Conservation (phyloP, 2,113 vertebrate genomes). For the Carassius carassius region DNA sequence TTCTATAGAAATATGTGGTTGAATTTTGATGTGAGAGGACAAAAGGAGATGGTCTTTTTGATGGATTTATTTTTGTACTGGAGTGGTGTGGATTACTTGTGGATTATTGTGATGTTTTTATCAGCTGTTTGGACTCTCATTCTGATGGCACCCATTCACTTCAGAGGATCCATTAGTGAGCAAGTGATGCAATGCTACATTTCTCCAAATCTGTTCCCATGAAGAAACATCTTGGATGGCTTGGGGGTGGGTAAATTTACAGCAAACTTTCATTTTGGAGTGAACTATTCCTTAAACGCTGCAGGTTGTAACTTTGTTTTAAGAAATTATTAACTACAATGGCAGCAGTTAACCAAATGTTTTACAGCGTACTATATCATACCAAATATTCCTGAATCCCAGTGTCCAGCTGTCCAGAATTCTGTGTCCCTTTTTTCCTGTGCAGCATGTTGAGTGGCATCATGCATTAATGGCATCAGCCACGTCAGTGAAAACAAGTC, state of each 20-base stretch:
- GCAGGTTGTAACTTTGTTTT: neutral
- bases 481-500: conserved; percentile 94
- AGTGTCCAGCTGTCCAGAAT: conserved; percentile 38
- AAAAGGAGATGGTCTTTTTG: no score
- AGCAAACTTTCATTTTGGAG: neutral
- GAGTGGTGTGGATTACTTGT: no score
- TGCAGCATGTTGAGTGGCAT: conserved; percentile 55
- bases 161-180: neutral
- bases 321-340: neutral
- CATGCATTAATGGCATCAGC: conserved; percentile 92
- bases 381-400: conserved; percentile 27
- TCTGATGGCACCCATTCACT: neutral
- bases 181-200: no score
- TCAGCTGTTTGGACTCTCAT: neutral
- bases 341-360: neutral
- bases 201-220: neutral
- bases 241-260: neutral
- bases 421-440: neutral
- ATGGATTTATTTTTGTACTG: no score
- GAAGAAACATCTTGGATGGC: neutral
- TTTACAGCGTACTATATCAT: neutral
- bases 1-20: neutral
- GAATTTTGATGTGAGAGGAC: no score
- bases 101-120: neutral
- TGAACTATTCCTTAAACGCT: neutral